A percentile compares a stretch with the other conserved stretches of the same genome.
phyloP scores from a whole-genome alignment of 1,140 invertebrate genomes.

The Cryptotermes secundus region DNA sequence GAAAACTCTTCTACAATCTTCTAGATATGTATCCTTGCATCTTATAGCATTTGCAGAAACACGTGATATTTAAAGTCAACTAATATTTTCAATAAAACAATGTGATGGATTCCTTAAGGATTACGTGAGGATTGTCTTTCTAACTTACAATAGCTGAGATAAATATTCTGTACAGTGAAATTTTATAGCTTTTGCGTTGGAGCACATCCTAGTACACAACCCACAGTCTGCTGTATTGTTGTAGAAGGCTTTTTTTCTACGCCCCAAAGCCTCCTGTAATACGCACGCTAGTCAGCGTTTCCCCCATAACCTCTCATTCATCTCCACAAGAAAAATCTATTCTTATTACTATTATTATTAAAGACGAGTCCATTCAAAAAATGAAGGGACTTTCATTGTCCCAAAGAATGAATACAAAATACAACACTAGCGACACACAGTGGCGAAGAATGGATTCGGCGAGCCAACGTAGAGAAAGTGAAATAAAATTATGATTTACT shows the following conservation, averaged over 20 bases:
- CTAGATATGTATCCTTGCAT: too few species aligned
- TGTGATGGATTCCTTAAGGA: too few species aligned
- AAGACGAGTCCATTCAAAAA: slow-evolving; percentile 9
- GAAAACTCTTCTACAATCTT: too few species aligned
- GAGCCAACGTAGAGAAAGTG: neutral
- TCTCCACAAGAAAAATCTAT: neutral
- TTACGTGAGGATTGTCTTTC: too few species aligned
- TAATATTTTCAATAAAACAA: too few species aligned
- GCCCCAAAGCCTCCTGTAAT: neutral
- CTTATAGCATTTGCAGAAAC: too few species aligned
- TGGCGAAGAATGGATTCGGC: neutral
- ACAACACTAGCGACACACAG: neutral
- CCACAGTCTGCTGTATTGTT: too few species aligned
- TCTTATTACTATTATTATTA: neutral
- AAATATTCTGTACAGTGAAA: too few species aligned
- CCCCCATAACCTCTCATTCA: neutral
- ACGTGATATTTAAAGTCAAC: too few species aligned
- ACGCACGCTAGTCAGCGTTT: neutral
- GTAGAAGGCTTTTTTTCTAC: neutral
- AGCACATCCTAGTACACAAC: too few species aligned
- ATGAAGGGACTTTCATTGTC: neutral
- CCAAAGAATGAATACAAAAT: neutral
- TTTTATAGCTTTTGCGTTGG: too few species aligned
- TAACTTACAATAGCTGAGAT: too few species aligned
- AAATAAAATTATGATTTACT: neutral